Conservation (phyloP, 2,113 vertebrate genomes). For the Australoheros scitulus region DNA sequence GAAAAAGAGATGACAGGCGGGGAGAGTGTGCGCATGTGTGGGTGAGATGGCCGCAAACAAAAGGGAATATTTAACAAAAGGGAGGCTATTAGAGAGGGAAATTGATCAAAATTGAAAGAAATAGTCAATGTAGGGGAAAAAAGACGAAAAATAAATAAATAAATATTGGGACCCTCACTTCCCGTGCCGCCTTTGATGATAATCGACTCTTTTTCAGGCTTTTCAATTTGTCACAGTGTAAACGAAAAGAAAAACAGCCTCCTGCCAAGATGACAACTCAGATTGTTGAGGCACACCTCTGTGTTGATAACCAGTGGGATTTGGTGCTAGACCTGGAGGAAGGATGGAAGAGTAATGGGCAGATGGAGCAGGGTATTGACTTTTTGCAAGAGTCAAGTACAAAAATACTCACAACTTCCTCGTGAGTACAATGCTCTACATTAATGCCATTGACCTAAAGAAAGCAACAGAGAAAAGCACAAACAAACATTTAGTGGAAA, state of each 20-base stretch:
- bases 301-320: not conserved
- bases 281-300: slow-evolving; percentile 10
- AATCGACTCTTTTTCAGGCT: slow-evolving; percentile 39
- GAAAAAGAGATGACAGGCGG: slow-evolving; percentile 23
- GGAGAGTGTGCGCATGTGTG: not conserved
- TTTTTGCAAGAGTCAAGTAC: slow-evolving; percentile 7
- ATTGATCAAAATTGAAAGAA: not conserved
- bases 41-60: not conserved
- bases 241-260: slow-evolving; percentile 27
- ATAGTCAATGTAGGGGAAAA: not conserved
- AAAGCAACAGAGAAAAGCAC: slow-evolving; percentile 29
- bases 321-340: not conserved
- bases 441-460: slow-evolving; percentile 94
- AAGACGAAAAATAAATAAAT: not conserved
- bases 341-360: not conserved
- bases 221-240: slow-evolving; percentile 7
- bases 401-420: slow-evolving; percentile 92
- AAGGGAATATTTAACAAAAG: slow-evolving; percentile 27
- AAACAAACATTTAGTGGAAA: not conserved
- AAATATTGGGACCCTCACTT: slow-evolving; percentile 12
- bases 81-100: not conserved
- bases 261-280: slow-evolving; percentile 31
- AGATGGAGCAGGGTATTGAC: not conserved
- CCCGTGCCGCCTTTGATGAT: not conserved
- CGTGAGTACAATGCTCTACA: slow-evolving; percentile 89